phyloP scores from a whole-genome alignment of 2,113 vertebrate genomes.

The Mormyrus lacerda region DNA sequence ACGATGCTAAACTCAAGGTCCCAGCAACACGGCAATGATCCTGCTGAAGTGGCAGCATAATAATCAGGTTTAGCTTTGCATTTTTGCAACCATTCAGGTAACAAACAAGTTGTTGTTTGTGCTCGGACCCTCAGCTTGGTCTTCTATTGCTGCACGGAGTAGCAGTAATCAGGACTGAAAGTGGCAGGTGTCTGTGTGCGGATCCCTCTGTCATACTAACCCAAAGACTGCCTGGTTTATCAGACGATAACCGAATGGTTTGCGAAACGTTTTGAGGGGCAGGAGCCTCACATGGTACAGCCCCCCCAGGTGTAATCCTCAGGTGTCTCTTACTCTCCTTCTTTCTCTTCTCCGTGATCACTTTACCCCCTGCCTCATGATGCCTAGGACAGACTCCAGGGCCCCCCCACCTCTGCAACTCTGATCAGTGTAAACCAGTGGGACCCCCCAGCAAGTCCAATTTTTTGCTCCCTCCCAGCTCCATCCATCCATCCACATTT shows the following conservation, averaged over 20 bases:
- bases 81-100: background rate
- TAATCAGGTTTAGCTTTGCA: background rate
- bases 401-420: background rate
- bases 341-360: no score
- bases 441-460: background rate
- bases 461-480: background rate
- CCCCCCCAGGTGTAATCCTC: no score
- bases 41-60: background rate
- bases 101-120: background rate
- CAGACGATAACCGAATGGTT: conserved; percentile 52
- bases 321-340: no score
- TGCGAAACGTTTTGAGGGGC: conserved; percentile 28
- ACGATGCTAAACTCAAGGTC: background rate
- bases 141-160: background rate
- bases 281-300: no score
- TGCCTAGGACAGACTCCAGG: background rate
- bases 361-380: background rate
- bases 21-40: background rate
- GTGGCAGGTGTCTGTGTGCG: conserved; percentile 18
- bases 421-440: background rate
- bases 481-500: background rate
- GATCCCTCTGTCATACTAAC: conserved; percentile 43
- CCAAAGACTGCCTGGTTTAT: conserved; percentile 34
- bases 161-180: background rate
- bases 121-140: background rate